A percentile compares a stretch with the other conserved stretches of the same genome.
Conservation (phyloP, 2,888 invertebrate genomes). For the Macrosoma leucophasiata region DNA sequence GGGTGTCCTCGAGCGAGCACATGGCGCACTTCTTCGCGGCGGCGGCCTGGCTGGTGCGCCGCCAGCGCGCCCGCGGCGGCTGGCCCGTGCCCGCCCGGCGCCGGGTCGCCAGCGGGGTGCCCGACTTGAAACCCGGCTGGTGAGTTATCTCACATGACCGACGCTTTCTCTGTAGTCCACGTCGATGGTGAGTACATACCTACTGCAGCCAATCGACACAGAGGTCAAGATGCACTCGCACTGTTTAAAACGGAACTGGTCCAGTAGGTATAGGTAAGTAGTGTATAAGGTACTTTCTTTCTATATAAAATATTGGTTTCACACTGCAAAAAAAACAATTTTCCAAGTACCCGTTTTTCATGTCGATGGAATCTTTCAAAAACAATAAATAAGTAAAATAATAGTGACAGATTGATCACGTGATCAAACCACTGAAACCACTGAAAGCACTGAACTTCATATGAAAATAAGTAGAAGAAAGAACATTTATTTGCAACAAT, state of each 20-base stretch:
- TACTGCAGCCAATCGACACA: background rate
- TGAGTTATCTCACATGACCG: constrained; percentile 30
- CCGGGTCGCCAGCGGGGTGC: constrained; percentile 83
- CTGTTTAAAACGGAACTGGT: background rate
- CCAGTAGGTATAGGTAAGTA: too few relatives aligned
- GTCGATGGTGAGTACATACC: background rate
- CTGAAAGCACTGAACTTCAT: too few relatives aligned
- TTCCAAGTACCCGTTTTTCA: too few relatives aligned
- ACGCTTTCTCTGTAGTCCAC: background rate
- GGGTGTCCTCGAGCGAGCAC: constrained; percentile 89
- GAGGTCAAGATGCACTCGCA: background rate
- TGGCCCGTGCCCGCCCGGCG: constrained; percentile 96
- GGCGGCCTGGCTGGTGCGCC: constrained; percentile 92
- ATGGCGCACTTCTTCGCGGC: constrained; percentile 93
- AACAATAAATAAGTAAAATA: too few relatives aligned
- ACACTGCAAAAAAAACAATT: too few relatives aligned
- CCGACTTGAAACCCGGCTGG: constrained; percentile 91
- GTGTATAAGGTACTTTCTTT: too few relatives aligned
- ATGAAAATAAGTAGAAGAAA: too few relatives aligned
- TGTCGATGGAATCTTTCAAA: too few relatives aligned
- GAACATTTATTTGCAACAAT: too few relatives aligned
- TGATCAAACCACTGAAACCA: too few relatives aligned
- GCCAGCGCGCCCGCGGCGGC: constrained; percentile 89
- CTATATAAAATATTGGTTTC: too few relatives aligned
- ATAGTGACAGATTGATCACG: too few relatives aligned